Conservation (phyloP, 2,888 invertebrate species). For the Vanessa cardui region DNA sequence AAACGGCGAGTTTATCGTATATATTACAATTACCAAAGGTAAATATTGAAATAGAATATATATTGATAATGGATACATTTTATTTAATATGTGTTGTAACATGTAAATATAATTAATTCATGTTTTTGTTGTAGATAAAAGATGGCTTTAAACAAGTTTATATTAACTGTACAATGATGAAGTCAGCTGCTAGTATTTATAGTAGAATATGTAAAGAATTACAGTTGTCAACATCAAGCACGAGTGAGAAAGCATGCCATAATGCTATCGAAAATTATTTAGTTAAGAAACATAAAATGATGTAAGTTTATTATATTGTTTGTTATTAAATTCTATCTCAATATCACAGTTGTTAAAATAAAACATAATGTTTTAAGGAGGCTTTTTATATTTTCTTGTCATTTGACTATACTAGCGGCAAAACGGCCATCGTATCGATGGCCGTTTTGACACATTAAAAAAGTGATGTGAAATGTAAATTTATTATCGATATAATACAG, state of each 20-base stretch:
- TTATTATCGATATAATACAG: too few species aligned
- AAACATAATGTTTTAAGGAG: too few species aligned
- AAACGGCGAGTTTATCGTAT: conserved; percentile 93
- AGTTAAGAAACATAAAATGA: conserved; percentile 86
- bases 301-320: conserved; percentile 77
- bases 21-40: conserved; percentile 87
- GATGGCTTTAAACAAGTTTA: conserved; percentile 85
- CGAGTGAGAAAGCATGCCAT: conserved; percentile 86
- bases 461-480: too few species aligned
- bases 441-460: too few species aligned
- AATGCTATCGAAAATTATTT: conserved; percentile 88
- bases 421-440: too few species aligned
- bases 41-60: conserved; percentile 31
- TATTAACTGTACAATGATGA: conserved; percentile 94
- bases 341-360: not conserved
- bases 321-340: not conserved
- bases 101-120: too few species aligned
- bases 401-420: too few species aligned
- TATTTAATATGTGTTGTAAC: too few species aligned
- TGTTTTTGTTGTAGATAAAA: conserved; percentile 65
- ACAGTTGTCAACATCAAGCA: conserved; percentile 79
- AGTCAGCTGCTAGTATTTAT: conserved; percentile 92
- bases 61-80: too few species aligned
- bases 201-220: conserved; percentile 89
- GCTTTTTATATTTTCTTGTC: too few species aligned